Base-by-base conservation (phyloP, 2,888 invertebrate genomes). In the Myopa testacea region DNA sequence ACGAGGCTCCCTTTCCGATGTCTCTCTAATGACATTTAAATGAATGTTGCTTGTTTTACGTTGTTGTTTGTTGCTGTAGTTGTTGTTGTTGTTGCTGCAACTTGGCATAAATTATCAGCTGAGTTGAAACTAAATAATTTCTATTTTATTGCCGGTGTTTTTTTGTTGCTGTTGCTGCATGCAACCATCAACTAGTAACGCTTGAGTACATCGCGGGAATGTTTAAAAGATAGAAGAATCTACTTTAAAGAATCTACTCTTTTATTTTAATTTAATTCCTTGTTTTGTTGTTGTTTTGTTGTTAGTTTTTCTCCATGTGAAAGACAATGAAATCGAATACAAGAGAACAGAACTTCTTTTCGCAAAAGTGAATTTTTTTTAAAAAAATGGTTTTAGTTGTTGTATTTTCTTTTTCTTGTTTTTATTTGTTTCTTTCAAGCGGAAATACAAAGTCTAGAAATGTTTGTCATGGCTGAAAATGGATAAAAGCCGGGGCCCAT, bases 1-100 rank as follows among this genome's bases (percentile, higher is more conserved):
- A 6, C 5, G 55, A 55, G n/a, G n/a, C 10, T 55, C 12, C 62
- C 8, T 65, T 38, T 38, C 34, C 65, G 12, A n/a, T 26, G 26
- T 7, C 14, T 37, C 14, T 38, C 4, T 34, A 65, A 65, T 65
- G 34, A 37, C 16, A 65, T 65, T 65, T 65, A 37, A 65, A 38
- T 65, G 65, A 37, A 65, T 65, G 65, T 12, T 37, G 65, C 14
- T 38, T 65, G n/a, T 37, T 63, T n/a, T 55, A 19, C 16, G 60
- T 60, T 60, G 1, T 4, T 60, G 68, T 68, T 71, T 16, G 71
- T 70, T 70, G 45, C 26, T 6, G 19, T 71, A 58, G 7, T 37
- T 14, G 38, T 38, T 71, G 37, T 26, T 50, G 26, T 70, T 71
- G 52, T 71, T 26, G 55, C 58, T 34, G 37, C 26, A 4, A 58